These are phyloP conservation scores for Myocastor coypus DNA, from an alignment of 2,113 vertebrate genomes.

Conservation along the genomic window DNA sequence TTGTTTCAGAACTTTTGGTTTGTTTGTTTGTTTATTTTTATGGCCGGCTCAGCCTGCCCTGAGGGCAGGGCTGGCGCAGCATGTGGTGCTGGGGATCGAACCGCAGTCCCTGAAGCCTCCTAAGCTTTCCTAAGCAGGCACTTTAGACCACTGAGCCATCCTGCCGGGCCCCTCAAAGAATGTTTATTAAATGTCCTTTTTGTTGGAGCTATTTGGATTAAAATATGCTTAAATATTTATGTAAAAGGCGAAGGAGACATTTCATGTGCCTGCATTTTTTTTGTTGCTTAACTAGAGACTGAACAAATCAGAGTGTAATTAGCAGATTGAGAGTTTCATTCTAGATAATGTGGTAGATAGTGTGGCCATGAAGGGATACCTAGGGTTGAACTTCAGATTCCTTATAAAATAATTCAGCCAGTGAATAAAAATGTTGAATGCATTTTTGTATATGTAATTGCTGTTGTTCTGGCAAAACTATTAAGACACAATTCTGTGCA, in stretches of 20 bases:
- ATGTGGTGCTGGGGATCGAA: too few relatives aligned
- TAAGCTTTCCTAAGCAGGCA: too few relatives aligned
- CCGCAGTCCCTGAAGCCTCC: too few relatives aligned
- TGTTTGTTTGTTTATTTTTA: too few relatives aligned
- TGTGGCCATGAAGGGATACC: background rate
- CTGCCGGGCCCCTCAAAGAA: too few relatives aligned
- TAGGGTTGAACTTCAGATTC: background rate
- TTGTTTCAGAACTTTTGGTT: too few relatives aligned
- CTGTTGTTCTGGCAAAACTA: background rate
- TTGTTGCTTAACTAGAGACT: background rate
- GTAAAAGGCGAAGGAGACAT: background rate
- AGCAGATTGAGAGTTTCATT: background rate
- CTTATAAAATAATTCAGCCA: background rate
- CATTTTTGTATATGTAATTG: background rate
- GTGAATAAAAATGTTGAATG: background rate
- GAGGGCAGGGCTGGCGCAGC: too few relatives aligned
- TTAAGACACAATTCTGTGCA: background rate
- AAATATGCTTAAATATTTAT: conserved; percentile 4
- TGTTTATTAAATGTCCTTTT: background rate
- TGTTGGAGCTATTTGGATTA: background rate
- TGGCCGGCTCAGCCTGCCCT: too few relatives aligned
- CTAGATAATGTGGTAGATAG: background rate
- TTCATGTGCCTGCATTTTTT: conserved; percentile 19
- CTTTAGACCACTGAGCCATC: too few relatives aligned
- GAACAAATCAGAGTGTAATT: background rate